These are phyloP conservation scores for Pseudonaja textilis DNA, from an alignment of 2,113 vertebrate species.

Conservation along the genomic window DNA sequence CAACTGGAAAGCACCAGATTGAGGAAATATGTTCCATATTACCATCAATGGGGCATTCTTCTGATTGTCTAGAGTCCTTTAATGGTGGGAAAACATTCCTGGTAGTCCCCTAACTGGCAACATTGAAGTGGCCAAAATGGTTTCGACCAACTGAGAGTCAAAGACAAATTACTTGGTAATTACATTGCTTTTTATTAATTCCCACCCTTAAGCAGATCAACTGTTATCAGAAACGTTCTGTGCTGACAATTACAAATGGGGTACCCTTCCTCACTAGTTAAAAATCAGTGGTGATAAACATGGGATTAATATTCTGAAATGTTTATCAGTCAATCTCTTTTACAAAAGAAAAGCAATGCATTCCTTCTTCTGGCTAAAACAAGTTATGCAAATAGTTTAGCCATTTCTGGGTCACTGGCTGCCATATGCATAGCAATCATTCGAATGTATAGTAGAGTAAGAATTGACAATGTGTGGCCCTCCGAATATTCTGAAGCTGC, in stretches of 20 bases:
- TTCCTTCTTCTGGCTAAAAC: not conserved
- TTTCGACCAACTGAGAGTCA: not conserved
- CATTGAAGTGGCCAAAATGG: not conserved
- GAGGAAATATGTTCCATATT: not conserved
- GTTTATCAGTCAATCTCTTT: not conserved
- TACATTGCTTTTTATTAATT: not conserved
- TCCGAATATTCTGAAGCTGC: not conserved
- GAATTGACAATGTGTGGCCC: not conserved
- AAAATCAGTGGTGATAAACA: not conserved
- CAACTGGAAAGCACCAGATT: not conserved
- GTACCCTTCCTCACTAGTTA: not conserved
- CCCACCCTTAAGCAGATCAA: not conserved
- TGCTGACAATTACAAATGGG: conserved; percentile 23
- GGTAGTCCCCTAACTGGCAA: not conserved
- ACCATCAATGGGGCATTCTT: not conserved
- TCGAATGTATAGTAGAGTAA: not conserved
- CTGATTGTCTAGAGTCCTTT: not conserved
- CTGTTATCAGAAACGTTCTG: not conserved
- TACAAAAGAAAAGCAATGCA: not conserved
- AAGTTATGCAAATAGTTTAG: not conserved
- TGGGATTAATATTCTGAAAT: conserved; percentile 1
- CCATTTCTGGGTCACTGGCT: not conserved
- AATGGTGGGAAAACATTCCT: not conserved
- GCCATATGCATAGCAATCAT: not conserved
- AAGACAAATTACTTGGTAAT: not conserved